Evolutionary conservation across 2,113 vertebrate genomes (phyloP).

Genomic region (rabbit (Oryctolagus cuniculus)): DNA sequence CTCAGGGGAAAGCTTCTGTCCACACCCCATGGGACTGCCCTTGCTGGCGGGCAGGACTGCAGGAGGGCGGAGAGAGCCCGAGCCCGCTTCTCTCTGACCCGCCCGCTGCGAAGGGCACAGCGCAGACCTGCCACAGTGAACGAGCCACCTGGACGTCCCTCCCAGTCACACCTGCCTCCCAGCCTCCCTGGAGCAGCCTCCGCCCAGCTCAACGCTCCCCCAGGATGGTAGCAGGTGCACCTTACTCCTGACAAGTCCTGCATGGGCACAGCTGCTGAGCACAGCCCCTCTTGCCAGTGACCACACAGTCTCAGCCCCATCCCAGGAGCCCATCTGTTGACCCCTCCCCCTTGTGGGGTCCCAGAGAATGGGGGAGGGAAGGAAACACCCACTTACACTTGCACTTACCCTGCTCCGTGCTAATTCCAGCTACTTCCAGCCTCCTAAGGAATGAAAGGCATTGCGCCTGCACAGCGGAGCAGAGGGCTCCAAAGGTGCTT

Average conservation of each 20-base stretch:
- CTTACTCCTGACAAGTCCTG: background rate
- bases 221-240: background rate
- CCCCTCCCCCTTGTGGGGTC: background rate
- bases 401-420: background rate
- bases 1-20: background rate
- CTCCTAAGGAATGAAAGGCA: background rate
- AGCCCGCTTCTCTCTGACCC: no score
- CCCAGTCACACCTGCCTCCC: background rate
- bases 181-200: background rate
- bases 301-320: background rate
- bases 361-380: background rate
- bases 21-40: no score
- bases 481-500: conserved; percentile 33
- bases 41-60: background rate
- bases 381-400: background rate
- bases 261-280: background rate
- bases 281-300: no score
- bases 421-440: background rate
- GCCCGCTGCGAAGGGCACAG: background rate
- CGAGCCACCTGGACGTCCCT: no score
- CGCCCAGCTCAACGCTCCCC: background rate
- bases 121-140: background rate
- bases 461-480: background rate
- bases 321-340: background rate
- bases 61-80: background rate